Percentiles rank a stretch among this genome's conserved stretches.
These are phyloP conservation scores for Platerodrilus igneus DNA, from an alignment of 2,888 invertebrate species.

Conservation along the genomic window DNA sequence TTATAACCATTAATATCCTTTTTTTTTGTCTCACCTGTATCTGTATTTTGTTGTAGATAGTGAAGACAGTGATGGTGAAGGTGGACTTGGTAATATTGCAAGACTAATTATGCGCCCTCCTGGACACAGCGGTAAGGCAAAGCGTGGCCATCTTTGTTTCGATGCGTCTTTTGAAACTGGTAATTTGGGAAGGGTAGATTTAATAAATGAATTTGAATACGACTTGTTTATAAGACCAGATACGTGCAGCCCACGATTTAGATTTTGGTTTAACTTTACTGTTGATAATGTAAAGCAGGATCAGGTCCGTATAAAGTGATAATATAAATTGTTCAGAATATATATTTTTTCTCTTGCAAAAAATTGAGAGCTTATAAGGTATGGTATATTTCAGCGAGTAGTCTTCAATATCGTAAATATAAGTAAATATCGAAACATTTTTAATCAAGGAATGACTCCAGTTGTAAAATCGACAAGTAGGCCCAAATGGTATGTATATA, in stretches of 20 bases:
- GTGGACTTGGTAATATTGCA: slow-evolving; percentile 89
- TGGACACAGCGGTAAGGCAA: slow-evolving; percentile 91
- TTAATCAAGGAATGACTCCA: slow-evolving; percentile 87
- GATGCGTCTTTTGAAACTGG: slow-evolving; percentile 97
- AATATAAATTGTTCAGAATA: slow-evolving; percentile 4
- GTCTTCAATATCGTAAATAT: slow-evolving; percentile 97
- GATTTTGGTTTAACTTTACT: slow-evolving; percentile 98
- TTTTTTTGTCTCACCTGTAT: background rate
- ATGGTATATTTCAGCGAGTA: slow-evolving; percentile 74
- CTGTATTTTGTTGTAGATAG: slow-evolving; percentile 62
- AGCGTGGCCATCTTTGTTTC: slow-evolving; percentile 93
- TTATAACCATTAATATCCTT: background rate
- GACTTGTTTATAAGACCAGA: slow-evolving; percentile 95
- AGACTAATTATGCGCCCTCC: slow-evolving; percentile 82
- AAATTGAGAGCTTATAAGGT: background rate
- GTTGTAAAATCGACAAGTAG: slow-evolving; percentile 87
- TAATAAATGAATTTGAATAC: slow-evolving; percentile 91
- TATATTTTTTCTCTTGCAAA: background rate
- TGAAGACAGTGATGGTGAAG: slow-evolving; percentile 90
- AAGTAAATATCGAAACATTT: slow-evolving; percentile 86
- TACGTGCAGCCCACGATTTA: slow-evolving; percentile 86
- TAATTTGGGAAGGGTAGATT: slow-evolving; percentile 92
- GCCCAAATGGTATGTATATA: slow-evolving; percentile 80
- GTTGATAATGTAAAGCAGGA: slow-evolving; percentile 93
- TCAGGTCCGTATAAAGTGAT: slow-evolving; percentile 58